Base-by-base conservation (phyloP, 2,113 vertebrate genomes). In the Stercorarius parasiticus region DNA sequence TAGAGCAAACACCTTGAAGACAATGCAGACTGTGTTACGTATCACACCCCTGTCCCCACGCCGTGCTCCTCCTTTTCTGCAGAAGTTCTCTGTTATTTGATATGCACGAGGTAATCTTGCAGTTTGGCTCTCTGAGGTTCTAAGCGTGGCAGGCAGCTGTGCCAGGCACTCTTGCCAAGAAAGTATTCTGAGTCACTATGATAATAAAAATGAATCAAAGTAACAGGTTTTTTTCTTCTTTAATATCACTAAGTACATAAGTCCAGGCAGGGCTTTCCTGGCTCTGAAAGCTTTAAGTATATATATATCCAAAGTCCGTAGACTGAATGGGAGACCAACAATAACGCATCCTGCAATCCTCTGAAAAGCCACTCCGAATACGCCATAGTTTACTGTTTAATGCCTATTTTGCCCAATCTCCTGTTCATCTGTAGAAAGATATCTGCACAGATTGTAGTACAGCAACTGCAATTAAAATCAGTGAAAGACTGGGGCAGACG, bases 81-180 rank as follows among this genome's bases (percentile, higher is more conserved):
- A 62, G 34, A 58, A 78, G 42, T 50, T 72, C 45, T 81, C 70
- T 53, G 69, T 49, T 61, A 91, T 26, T 90, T 66, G 81, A 94
- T 55, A 95, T 17, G 73, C 81, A 89, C 2, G 0, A 90, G 82
- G 82, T 85, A 85, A 90, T 70, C 84, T 34, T 49, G 32, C 45
- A 56, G 66, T 45, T 85, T 91, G 95, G 73, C 81, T 25, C 56
- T 58, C 70, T 38, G 45, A 0, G 2, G 52, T 8, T 73, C 11
- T 25, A 81, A 83, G 88, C 0, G 2, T 78, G 88, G 82, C 90
- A 84, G 45, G 64, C 79, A 86, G 88, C 78, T 74, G 72, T 83
- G 82, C 94, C 90, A 90, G n/a, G 36, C 52, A 49, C 47, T 61
- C 86, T 43, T 86, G 90, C 94, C 88, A 96, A 94, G 50, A 59